phyloP scores from a whole-genome alignment of 2,113 vertebrate genomes.

The Oplegnathus fasciatus region DNA sequence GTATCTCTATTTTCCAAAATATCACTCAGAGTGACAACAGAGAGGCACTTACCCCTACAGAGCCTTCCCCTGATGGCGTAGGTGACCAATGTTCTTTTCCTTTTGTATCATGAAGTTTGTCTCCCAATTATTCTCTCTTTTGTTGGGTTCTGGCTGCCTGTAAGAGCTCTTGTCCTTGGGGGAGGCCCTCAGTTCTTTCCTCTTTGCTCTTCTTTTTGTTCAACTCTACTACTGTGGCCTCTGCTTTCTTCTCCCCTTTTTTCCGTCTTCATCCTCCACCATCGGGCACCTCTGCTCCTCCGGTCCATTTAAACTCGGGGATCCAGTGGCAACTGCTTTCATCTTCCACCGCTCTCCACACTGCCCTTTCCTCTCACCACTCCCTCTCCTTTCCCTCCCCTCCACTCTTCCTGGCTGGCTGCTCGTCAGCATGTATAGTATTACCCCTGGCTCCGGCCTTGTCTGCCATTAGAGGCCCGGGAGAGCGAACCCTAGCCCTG shows the following conservation, averaged over 20 bases:
- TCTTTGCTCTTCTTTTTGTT: constrained; percentile 17
- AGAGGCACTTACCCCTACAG: constrained; percentile 59
- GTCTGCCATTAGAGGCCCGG: constrained; percentile 95
- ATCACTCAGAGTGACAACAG: constrained; percentile 2
- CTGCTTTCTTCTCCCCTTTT: constrained; percentile 7
- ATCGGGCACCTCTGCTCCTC: background rate
- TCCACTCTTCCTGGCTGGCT: constrained; percentile 49
- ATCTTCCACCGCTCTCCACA: constrained; percentile 49
- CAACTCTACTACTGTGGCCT: background rate
- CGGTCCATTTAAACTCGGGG: constrained; percentile 39
- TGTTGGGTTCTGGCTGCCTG: background rate
- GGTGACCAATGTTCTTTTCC: constrained; percentile 13
- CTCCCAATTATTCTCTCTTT: constrained; percentile 19
- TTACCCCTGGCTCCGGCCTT: constrained; percentile 93
- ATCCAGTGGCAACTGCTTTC: constrained; percentile 58
- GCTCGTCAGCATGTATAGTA: constrained; percentile 93
- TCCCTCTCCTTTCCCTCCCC: constrained; percentile 59
- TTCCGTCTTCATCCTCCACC: constrained; percentile 64
- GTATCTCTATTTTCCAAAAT: constrained; percentile 11
- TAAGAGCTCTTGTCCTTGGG: constrained; percentile 32
- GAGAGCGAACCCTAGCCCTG: constrained; percentile 95
- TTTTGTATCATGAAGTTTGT: constrained; percentile 20
- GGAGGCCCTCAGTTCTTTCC: background rate
- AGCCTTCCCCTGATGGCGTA: background rate
- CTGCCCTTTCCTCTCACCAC: constrained; percentile 83